phyloP scores from a whole-genome alignment of 2,888 invertebrate genomes.

The Sclerodermus sp. region DNA sequence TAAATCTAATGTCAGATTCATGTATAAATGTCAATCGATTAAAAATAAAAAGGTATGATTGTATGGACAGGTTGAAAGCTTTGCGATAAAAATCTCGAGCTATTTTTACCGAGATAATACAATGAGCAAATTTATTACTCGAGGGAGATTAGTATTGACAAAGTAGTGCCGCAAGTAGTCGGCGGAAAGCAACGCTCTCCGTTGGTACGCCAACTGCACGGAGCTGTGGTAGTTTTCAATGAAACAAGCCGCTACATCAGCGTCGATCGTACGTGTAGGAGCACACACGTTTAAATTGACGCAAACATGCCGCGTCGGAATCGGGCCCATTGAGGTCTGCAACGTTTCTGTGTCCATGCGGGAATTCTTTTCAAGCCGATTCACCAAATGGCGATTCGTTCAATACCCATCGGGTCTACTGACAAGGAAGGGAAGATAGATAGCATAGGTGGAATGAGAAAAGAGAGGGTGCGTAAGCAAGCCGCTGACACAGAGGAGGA shows the following conservation, averaged over 20 bases:
- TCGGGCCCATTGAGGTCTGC: background rate
- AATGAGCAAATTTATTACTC: background rate
- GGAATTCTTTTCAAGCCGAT: slow-evolving; percentile 7
- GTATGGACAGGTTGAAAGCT: too few relatives aligned
- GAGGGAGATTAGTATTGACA: background rate
- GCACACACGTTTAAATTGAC: background rate
- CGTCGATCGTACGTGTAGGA: background rate
- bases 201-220: background rate
- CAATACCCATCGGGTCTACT: background rate
- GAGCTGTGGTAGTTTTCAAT: slow-evolving; percentile 4
- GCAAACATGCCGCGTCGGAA: background rate
- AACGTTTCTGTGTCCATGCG: background rate
- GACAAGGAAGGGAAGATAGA: background rate
- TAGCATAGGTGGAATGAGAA: background rate
- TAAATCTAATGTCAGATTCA: too few relatives aligned
- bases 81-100: background rate
- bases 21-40: too few relatives aligned
- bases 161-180: too few relatives aligned
- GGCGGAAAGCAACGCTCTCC: background rate
- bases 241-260: background rate
- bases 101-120: background rate
- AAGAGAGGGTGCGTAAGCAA: background rate
- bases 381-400: slow-evolving; percentile 6
- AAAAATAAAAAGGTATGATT: too few relatives aligned
- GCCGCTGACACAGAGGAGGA: background rate